These are phyloP conservation scores for Archivesica marissinica DNA, from an alignment of 1,140 invertebrate genomes.

Conservation along the genomic window DNA sequence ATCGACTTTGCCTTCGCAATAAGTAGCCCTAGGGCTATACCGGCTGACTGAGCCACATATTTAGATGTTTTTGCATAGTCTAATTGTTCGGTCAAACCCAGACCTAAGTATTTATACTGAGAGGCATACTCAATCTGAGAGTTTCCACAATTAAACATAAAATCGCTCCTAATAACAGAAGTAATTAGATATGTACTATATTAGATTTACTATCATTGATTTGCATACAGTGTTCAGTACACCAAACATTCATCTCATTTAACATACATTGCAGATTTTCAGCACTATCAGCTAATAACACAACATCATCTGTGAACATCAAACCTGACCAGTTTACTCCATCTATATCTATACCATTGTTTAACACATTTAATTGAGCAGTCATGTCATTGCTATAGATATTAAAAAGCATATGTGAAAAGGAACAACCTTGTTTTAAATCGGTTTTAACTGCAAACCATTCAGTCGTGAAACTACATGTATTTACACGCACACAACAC, in stretches of 20 bases:
- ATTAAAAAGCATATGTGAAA: constrained; percentile 55
- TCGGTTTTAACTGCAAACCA: constrained; percentile 36
- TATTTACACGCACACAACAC: constrained; percentile 30
- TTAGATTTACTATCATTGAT: constrained; percentile 31
- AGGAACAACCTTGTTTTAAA: constrained; percentile 52
- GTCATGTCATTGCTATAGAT: constrained; percentile 60
- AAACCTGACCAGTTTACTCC: constrained; percentile 39
- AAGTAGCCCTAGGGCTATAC: constrained; percentile 15
- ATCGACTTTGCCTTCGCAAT: background rate
- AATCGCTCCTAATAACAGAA: background rate
- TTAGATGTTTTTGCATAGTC: constrained; percentile 1
- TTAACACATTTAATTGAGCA: background rate
- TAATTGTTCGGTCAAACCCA: constrained; percentile 21
- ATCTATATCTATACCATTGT: constrained; percentile 12
- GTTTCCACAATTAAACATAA: constrained; percentile 23
- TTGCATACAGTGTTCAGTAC: constrained; percentile 20
- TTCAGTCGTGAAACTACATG: constrained; percentile 22
- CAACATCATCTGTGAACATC: constrained; percentile 62
- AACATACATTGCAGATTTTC: constrained; percentile 46
- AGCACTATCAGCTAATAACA: constrained; percentile 45
- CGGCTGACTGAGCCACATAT: background rate
- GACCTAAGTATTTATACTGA: constrained; percentile 51
- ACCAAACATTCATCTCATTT: constrained; percentile 7
- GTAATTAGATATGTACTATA: constrained; percentile 21
- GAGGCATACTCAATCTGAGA: background rate